Percentiles rank a stretch among this genome's conserved stretches.
Evolutionary conservation across 2,113 vertebrate species (phyloP).

Genomic region (Macquaria ambigua): DNA sequence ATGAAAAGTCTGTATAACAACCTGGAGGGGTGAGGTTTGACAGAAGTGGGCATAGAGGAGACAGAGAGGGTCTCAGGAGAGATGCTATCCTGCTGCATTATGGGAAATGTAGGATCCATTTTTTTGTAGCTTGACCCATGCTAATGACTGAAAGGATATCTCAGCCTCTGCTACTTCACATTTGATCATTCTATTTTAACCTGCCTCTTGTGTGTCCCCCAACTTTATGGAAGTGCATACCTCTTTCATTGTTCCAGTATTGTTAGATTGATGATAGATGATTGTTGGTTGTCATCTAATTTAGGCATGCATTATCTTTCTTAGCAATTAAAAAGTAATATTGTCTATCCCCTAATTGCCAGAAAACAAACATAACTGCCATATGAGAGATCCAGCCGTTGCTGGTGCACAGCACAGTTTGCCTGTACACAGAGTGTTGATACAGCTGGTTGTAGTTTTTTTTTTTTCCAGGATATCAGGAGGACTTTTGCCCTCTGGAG

Average conservation of each 20-base stretch:
- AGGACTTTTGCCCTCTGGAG: constrained; percentile 57
- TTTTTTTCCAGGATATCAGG: constrained; percentile 58
- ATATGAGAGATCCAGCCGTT: constrained; percentile 8
- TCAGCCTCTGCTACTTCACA: background rate
- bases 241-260: constrained; percentile 2
- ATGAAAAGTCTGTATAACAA: background rate
- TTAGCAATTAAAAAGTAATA: constrained; percentile 41
- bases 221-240: background rate
- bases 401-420: background rate
- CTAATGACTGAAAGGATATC: background rate
- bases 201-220: background rate
- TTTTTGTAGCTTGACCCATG: background rate
- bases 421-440: constrained; percentile 58
- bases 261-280: background rate
- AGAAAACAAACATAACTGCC: constrained; percentile 26
- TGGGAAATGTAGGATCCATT: background rate
- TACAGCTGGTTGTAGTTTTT: constrained; percentile 72
- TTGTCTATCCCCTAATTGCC: constrained; percentile 4
- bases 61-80: background rate
- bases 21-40: background rate
- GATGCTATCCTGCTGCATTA: constrained; percentile 1
- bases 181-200: too few species aligned
- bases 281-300: background rate
- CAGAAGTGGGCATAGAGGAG: background rate
- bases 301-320: constrained; percentile 3